Conservation (phyloP, 2,113 vertebrate genomes). For the Pomatorhinus ruficollis region DNA sequence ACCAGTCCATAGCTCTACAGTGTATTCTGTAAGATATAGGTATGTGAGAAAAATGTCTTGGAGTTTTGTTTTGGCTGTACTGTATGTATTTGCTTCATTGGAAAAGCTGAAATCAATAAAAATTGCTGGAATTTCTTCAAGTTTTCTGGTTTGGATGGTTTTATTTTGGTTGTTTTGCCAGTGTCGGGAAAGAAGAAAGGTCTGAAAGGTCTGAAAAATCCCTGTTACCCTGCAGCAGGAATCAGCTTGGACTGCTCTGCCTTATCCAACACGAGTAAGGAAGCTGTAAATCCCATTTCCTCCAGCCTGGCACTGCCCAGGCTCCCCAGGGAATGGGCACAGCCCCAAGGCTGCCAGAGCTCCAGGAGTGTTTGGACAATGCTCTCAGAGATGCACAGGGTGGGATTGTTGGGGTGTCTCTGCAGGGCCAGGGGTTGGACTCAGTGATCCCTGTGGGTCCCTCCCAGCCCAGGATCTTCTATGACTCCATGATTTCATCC, state of each 20-base stretch:
- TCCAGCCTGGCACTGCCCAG: background rate
- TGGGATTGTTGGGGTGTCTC: background rate
- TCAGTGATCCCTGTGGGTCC: background rate
- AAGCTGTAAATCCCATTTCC: background rate
- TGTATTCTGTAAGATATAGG: conserved; percentile 65
- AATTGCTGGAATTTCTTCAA: conserved; percentile 55
- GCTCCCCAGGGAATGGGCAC: background rate
- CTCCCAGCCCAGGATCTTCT: background rate
- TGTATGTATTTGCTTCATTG: conserved; percentile 71
- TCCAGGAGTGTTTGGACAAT: rapidly evolving
- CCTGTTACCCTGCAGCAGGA: background rate
- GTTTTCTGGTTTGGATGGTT: background rate
- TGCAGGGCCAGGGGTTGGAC: background rate
- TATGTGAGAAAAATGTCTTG: conserved; percentile 44
- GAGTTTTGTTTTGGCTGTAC: conserved; percentile 60
- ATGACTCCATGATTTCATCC: background rate
- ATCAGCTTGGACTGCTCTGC: background rate
- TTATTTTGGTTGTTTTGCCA: background rate
- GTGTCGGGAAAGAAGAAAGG: background rate
- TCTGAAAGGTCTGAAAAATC: background rate
- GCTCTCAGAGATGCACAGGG: rapidly evolving
- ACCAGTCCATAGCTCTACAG: conserved; percentile 40
- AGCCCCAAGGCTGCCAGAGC: background rate
- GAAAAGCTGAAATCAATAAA: conserved; percentile 72
- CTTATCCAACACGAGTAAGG: background rate